Base-by-base conservation (phyloP, 1,140 invertebrate genomes). In the Drosophila tropicalis region DNA sequence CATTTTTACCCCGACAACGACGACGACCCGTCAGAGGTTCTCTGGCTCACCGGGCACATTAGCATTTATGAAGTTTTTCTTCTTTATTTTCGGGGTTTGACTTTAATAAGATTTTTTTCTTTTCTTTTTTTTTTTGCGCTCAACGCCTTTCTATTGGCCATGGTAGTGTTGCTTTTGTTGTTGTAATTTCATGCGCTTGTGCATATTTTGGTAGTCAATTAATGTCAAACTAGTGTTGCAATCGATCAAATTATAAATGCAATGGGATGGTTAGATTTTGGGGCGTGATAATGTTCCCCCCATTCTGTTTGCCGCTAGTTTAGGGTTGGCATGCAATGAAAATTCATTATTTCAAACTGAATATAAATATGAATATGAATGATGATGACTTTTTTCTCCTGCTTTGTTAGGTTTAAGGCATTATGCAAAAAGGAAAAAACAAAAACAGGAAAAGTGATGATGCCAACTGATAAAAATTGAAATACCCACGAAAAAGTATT, bases 101-200 rank as follows among this genome's bases (percentile, higher is more conserved):
- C 84, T 89, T 89, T 89, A 84, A 89, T 89, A 89, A 78, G 84
- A 89, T 81, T 89, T 84, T 78, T 54, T 44, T 5, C 9, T 41
- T 41, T 13, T 40, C 0, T 40, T 40, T 5, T 5, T 29, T 29
- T 5, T 29, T 29, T 29, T 29, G 29, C 29, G 29, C 29, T 29
- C 29, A 29, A 29, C 29, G 29, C 29, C 29, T 5, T 29, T 29
- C 29, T 6, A 29, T 29, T 29, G 5, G 29, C 29, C 29, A 29
- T 29, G 29, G 29, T 29, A 29, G 5, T 29, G 29, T 51, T 22
- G 9, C 7, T 51, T 7, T 5, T 17, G 7, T 47, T 17, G 6
- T 17, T 80, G 78, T 89, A 89, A 89, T 89, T 89, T 89, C 81
- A 89, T 89, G 84, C 84, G 77, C 80, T 89, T 84, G 84, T 89